Percentiles rank a stretch among this genome's conserved stretches.
Evolutionary conservation across 2,113 vertebrate species (phyloP).

Genomic region (Ctenomys sociabilis): DNA sequence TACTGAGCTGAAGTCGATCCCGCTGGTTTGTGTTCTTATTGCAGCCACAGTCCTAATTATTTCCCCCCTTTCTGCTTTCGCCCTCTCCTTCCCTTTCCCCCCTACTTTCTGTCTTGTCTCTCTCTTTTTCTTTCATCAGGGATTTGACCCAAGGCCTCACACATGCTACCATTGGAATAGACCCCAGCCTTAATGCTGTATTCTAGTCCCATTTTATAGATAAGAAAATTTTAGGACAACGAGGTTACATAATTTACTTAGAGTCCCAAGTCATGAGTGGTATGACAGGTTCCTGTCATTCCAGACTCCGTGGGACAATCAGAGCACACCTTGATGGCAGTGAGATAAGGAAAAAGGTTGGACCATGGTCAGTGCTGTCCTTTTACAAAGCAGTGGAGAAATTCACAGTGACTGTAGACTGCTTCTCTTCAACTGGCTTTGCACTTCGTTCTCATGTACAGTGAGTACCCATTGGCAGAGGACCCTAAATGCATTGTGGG

Average conservation of each 20-base stretch:
- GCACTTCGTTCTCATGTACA: not conserved
- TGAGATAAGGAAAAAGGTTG: not conserved
- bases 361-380: not conserved
- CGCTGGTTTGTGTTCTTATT: not conserved
- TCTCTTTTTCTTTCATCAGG: not conserved
- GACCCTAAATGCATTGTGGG: not conserved
- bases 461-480: not conserved
- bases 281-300: not conserved
- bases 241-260: not conserved
- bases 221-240: not conserved
- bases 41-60: not conserved
- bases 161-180: not conserved
- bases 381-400: conserved; percentile 9
- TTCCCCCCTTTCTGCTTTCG: too few species aligned
- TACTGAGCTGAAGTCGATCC: not conserved
- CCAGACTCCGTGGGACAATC: not conserved
- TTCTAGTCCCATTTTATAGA: not conserved
- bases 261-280: not conserved
- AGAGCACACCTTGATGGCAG: not conserved
- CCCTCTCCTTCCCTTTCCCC: too few species aligned
- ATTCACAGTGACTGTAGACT: not conserved
- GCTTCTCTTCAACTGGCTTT: not conserved
- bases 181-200: not conserved
- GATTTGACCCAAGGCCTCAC: not conserved
- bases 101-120: fast-evolving